Percentiles rank a stretch among this genome's conserved stretches.
Evolutionary conservation across 2,113 vertebrate genomes (phyloP).

Genomic region (Brachionichthys hirsutus): DNA sequence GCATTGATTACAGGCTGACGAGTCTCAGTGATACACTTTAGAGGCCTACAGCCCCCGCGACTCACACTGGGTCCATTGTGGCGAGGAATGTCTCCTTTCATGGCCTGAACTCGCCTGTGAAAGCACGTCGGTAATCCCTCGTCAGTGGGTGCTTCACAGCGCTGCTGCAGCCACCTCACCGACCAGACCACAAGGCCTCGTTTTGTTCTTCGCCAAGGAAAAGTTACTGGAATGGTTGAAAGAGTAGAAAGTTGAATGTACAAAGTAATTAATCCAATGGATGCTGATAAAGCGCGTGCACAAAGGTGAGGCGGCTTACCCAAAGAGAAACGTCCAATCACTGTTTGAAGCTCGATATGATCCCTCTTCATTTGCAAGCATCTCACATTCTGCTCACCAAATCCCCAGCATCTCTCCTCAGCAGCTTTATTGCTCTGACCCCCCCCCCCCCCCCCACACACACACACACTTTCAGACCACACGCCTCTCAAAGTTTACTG

Average conservation of each 20-base stretch:
- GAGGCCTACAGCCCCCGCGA: constrained; percentile 65
- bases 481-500: constrained; percentile 16
- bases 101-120: constrained; percentile 77
- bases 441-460: constrained; percentile 25
- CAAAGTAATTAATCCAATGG: constrained; percentile 62
- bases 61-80: constrained; percentile 81
- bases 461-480: constrained; percentile 41
- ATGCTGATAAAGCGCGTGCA: constrained; percentile 43
- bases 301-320: constrained; percentile 28
- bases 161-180: constrained; percentile 46
- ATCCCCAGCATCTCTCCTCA: constrained; percentile 22
- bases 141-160: constrained; percentile 71
- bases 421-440: constrained; percentile 16
- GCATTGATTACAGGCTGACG: constrained; percentile 79
- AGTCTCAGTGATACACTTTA: constrained; percentile 77
- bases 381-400: constrained; percentile 22
- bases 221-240: constrained; percentile 36
- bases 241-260: constrained; percentile 42
- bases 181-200: constrained; percentile 50
- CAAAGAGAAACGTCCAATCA: constrained; percentile 27
- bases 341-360: constrained; percentile 1
- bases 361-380: constrained; percentile 25
- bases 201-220: constrained; percentile 60
- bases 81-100: constrained; percentile 83
- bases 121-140: constrained; percentile 80